Conservation (phyloP, 2,113 vertebrate genomes). For the Pelecanus crispus region DNA sequence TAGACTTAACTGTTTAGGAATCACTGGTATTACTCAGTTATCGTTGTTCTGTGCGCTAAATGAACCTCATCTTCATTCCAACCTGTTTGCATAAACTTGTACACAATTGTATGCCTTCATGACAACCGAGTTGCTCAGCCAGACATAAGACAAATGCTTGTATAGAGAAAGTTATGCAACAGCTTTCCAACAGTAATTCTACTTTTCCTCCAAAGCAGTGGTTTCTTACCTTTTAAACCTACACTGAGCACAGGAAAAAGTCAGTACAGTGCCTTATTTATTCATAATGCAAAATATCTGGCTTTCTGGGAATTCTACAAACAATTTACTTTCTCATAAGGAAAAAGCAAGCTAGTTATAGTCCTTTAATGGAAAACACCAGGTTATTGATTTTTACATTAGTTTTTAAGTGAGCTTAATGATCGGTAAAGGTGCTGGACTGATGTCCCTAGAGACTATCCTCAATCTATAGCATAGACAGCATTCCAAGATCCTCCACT, state of each 20-base stretch:
- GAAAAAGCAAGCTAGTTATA: not conserved
- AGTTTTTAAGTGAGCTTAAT: slow-evolving; percentile 20
- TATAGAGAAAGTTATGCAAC: not conserved
- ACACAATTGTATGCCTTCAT: not conserved
- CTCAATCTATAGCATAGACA: not conserved
- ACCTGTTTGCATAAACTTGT: not conserved
- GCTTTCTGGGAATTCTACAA: not conserved
- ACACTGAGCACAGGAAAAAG: not conserved
- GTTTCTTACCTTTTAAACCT: not conserved
- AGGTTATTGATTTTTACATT: slow-evolving; percentile 33
- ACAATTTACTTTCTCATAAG: not conserved
- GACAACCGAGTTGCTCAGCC: not conserved
- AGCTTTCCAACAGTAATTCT: not conserved
- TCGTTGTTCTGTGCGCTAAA: not conserved
- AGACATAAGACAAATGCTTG: not conserved
- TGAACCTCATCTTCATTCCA: not conserved
- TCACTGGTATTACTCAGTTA: not conserved
- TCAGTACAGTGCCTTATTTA: not conserved
- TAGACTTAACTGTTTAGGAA: not conserved
- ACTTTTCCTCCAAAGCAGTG: not conserved
- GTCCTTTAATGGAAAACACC: not conserved
- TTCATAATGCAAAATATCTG: not conserved
- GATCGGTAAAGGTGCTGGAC: slow-evolving; percentile 17
- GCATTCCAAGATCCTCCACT: not conserved
- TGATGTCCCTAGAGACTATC: not conserved